phyloP scores from a whole-genome alignment of 2,888 invertebrate species.

The Drosophila percnosoma region DNA sequence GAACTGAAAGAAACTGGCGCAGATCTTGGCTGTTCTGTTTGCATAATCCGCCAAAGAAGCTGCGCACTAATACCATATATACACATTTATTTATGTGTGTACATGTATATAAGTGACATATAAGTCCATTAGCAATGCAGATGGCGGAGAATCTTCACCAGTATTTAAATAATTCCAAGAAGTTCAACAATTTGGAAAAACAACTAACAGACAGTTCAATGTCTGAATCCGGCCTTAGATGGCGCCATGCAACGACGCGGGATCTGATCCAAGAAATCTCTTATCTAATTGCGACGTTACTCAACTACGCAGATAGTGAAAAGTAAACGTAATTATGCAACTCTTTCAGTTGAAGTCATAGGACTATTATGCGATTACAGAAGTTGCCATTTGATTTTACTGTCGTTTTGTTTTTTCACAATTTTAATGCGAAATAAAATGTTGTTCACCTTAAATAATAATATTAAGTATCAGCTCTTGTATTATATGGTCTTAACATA shows the following conservation, averaged over 20 bases:
- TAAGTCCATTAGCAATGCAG: constrained; percentile 65
- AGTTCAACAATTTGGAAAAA: constrained; percentile 64
- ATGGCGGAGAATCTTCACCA: constrained; percentile 30
- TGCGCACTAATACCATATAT: constrained; percentile 34
- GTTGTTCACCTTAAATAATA: not conserved
- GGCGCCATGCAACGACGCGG: constrained; percentile 56
- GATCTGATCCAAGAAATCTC: constrained; percentile 13
- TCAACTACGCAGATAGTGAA: constrained; percentile 38
- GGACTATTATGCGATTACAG: not conserved
- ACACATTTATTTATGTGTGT: not conserved
- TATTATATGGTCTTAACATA: not conserved
- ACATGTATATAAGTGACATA: not conserved
- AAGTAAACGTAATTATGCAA: constrained; percentile 26
- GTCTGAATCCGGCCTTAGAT: constrained; percentile 67
- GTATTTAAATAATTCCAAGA: constrained; percentile 31
- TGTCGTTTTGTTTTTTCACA: not conserved
- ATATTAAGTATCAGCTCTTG: not conserved
- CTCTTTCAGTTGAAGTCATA: not conserved
- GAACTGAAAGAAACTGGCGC: constrained; percentile 66
- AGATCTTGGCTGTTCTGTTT: constrained; percentile 56
- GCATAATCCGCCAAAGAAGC: constrained; percentile 60
- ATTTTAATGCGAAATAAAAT: not conserved
- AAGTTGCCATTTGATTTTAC: not conserved
- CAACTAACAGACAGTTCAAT: constrained; percentile 63
- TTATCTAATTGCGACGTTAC: constrained; percentile 50